Conservation (phyloP, 2,113 vertebrate genomes). For the Oryzias javanicus region DNA sequence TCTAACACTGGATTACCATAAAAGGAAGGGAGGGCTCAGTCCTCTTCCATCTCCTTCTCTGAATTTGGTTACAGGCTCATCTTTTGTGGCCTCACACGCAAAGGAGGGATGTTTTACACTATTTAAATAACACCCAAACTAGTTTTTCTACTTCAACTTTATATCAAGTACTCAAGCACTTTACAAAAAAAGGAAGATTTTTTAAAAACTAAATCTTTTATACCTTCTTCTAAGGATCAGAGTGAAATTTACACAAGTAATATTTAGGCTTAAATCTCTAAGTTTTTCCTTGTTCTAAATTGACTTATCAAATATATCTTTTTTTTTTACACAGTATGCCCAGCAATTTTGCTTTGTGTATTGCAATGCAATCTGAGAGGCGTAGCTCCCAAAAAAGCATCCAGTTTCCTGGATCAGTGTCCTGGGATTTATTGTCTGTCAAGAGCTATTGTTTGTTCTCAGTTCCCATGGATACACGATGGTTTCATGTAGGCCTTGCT, state of each 20-base stretch:
- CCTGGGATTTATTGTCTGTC: conserved; percentile 12
- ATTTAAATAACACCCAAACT: background rate
- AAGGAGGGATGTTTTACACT: background rate
- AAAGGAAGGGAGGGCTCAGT: conserved; percentile 42
- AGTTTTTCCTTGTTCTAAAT: too few relatives aligned
- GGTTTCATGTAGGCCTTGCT: conserved; percentile 23
- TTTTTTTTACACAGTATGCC: too few relatives aligned
- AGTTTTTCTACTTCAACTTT: too few relatives aligned
- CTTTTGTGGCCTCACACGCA: background rate
- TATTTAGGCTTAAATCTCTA: too few relatives aligned
- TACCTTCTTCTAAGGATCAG: too few relatives aligned
- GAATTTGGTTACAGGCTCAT: conserved; percentile 60
- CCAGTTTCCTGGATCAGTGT: conserved; percentile 25
- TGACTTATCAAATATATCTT: too few relatives aligned
- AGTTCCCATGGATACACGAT: conserved; percentile 44
- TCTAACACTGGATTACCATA: conserved; percentile 46
- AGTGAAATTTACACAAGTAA: too few relatives aligned
- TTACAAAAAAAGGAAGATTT: too few relatives aligned
- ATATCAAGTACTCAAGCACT: too few relatives aligned
- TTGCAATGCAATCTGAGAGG: background rate
- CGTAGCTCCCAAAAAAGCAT: conserved; percentile 5
- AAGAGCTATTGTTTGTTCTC: conserved; percentile 33
- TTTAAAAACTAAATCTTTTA: too few relatives aligned
- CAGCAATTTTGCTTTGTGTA: background rate
- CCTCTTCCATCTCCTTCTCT: conserved; percentile 14